A percentile compares a stretch with the other conserved stretches of the same genome.
Evolutionary conservation across 2,113 vertebrate species (phyloP).

Genomic region (Antigone vipio): DNA sequence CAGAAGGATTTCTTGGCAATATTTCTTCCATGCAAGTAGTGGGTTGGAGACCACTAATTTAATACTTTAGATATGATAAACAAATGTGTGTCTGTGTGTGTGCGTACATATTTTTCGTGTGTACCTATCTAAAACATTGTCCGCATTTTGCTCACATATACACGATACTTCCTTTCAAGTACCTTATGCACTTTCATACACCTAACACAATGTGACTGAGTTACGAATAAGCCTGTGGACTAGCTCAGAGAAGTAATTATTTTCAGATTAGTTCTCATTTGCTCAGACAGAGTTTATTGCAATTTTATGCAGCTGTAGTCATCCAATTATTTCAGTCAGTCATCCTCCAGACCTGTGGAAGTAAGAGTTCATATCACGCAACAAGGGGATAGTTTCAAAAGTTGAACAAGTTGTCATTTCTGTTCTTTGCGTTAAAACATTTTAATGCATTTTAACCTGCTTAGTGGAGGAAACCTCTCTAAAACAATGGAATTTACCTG

Average conservation of each 20-base stretch:
- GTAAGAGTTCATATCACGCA: background rate
- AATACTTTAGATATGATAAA: background rate
- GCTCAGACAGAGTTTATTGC: background rate
- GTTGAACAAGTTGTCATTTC: background rate
- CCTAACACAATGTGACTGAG: background rate
- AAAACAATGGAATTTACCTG: background rate
- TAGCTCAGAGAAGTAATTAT: background rate
- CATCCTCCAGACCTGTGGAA: background rate
- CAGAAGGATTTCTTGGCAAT: background rate
- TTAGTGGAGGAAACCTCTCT: background rate
- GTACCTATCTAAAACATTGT: background rate
- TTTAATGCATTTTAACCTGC: background rate
- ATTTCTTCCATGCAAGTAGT: background rate
- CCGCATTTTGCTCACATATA: background rate
- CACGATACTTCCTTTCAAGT: background rate
- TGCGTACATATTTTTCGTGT: background rate
- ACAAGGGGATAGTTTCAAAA: background rate
- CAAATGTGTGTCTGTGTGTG: rapidly evolving
- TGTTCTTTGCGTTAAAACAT: background rate
- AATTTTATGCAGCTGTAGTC: background rate
- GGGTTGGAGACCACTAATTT: background rate
- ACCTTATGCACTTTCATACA: background rate
- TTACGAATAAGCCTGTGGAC: background rate
- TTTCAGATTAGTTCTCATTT: background rate
- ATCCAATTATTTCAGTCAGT: background rate